Evolutionary conservation across 2,113 vertebrate genomes (phyloP).

Genomic region (Neotragus pygmaeus): DNA sequence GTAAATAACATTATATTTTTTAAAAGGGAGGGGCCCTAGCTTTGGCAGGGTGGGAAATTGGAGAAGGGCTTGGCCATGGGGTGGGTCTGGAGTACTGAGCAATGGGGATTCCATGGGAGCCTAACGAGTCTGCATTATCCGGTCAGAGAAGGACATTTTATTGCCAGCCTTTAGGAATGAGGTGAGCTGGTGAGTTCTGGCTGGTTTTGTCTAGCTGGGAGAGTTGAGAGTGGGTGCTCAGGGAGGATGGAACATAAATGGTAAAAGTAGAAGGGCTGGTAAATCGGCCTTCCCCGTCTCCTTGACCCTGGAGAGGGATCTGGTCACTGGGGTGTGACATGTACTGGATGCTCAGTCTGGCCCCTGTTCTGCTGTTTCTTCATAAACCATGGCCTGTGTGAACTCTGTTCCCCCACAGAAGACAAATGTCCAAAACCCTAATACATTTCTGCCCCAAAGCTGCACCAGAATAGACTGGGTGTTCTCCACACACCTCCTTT

Average conservation of each 20-base stretch:
- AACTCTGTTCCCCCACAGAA: not conserved
- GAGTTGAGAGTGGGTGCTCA: accelerated
- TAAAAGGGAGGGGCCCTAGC: too few relatives aligned
- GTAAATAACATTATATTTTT: not conserved
- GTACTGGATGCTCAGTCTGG: not conserved
- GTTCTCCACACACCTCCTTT: not conserved
- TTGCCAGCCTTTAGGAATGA: not conserved
- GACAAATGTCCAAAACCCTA: not conserved
- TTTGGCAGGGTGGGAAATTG: too few relatives aligned
- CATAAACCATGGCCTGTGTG: not conserved
- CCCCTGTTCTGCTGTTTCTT: not conserved
- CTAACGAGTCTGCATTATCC: too few relatives aligned
- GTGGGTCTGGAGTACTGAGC: too few relatives aligned
- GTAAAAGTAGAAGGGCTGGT: not conserved
- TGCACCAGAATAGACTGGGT: not conserved
- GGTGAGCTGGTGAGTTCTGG: not conserved
- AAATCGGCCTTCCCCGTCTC: not conserved
- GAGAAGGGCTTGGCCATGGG: too few relatives aligned
- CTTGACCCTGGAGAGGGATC: not conserved
- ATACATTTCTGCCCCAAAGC: not conserved
- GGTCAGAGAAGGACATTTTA: too few relatives aligned
- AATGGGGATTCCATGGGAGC: too few relatives aligned
- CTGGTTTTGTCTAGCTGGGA: not conserved
- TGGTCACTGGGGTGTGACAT: not conserved
- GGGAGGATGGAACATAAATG: not conserved